Percentiles rank a stretch among this genome's conserved stretches.
These are phyloP conservation scores for Sycobia sp. DNA, from an alignment of 1,140 invertebrate species.

Conservation along the genomic window DNA sequence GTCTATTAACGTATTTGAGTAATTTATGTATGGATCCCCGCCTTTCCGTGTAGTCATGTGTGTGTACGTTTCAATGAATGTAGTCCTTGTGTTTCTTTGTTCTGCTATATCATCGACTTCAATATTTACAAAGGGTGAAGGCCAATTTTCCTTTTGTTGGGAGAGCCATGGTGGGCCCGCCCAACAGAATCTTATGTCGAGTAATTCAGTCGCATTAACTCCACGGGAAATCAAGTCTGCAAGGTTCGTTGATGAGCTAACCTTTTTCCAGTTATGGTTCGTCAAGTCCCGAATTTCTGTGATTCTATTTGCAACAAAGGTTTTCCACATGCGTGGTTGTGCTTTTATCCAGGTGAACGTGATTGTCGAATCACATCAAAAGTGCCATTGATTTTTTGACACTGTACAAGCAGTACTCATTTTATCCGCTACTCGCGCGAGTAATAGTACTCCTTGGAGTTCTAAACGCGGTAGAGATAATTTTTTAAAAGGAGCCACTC, in stretches of 20 bases:
- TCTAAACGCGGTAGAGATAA: conserved; percentile 33
- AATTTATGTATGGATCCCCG: no score
- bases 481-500: conserved; percentile 38
- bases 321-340: conserved; percentile 7
- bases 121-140: not conserved
- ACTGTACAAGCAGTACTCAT: not conserved
- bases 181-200: conserved; percentile 36
- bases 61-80: not conserved
- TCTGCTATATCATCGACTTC: not conserved
- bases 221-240: conserved; percentile 22
- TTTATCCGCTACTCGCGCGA: not conserved
- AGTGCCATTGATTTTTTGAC: not conserved
- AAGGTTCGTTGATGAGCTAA: conserved; percentile 1
- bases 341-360: conserved; percentile 9
- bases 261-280: conserved; percentile 16
- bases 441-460: conserved; percentile 1
- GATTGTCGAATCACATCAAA: conserved; percentile 6
- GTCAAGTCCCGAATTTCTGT: conserved; percentile 22
- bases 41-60: no score
- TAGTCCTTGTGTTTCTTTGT: not conserved
- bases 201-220: not conserved
- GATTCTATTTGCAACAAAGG: conserved; percentile 23
- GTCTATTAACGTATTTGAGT: no score
- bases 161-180: conserved; percentile 37
- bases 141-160: not conserved